Conservation (phyloP, 2,888 invertebrate genomes). For the Pterostichus madidus region DNA sequence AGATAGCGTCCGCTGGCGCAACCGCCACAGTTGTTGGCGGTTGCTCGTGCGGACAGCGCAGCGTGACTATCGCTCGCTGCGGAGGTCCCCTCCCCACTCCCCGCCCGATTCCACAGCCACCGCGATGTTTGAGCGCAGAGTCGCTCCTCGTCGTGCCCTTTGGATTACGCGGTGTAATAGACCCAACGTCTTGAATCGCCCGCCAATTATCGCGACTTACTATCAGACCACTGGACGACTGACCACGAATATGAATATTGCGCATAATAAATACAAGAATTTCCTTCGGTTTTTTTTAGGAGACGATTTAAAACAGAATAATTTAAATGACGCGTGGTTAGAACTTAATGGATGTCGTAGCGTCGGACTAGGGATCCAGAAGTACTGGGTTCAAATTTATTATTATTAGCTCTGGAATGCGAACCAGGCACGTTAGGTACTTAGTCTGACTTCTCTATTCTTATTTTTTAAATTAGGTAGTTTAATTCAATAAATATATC, state of each 20-base stretch:
- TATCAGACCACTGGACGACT: constrained; percentile 22
- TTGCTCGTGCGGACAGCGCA: constrained; percentile 30
- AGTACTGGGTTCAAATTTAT: too few relatives aligned
- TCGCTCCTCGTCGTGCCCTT: neutral
- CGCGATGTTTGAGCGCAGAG: neutral
- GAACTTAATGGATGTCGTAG: too few relatives aligned
- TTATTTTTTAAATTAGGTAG: too few relatives aligned
- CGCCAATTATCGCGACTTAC: constrained; percentile 51
- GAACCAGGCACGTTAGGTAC: too few relatives aligned
- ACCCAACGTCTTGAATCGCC: constrained; percentile 20
- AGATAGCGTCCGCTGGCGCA: neutral
- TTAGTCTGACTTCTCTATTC: too few relatives aligned
- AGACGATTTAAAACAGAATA: too few relatives aligned
- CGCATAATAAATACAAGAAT: too few relatives aligned
- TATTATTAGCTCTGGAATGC: too few relatives aligned
- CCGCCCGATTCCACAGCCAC: neutral
- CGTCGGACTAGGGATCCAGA: too few relatives aligned
- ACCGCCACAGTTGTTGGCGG: neutral
- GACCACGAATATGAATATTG: neutral
- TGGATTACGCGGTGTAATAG: constrained; percentile 35
- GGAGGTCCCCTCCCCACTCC: constrained; percentile 2
- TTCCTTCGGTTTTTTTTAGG: too few relatives aligned
- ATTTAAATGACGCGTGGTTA: too few relatives aligned
- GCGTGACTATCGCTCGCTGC: constrained; percentile 37
- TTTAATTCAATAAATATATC: too few relatives aligned